Percentiles rank a stretch among this genome's conserved stretches.
phyloP scores from a whole-genome alignment of 2,113 vertebrate genomes.

The Elanus axillaris region DNA sequence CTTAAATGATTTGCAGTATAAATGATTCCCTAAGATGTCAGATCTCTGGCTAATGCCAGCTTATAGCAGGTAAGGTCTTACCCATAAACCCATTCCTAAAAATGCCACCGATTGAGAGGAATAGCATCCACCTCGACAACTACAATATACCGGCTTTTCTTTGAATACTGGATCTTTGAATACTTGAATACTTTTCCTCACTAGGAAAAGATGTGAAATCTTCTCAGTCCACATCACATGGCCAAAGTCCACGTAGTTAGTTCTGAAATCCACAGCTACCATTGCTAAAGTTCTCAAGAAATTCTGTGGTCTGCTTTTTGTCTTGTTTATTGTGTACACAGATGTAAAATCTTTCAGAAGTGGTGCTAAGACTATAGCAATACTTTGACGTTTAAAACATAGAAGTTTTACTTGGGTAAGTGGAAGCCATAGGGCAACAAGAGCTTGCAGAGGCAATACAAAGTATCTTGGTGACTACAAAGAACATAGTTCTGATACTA shows the following conservation, averaged over 20 bases:
- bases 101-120: background rate
- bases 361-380: background rate
- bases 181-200: background rate
- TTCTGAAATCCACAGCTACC: background rate
- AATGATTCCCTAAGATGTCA: background rate
- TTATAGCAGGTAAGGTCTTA: background rate
- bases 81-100: background rate
- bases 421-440: background rate
- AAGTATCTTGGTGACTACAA: background rate
- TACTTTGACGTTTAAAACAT: background rate
- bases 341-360: background rate
- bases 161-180: background rate
- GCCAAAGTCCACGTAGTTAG: background rate
- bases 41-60: background rate
- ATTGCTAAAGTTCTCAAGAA: background rate
- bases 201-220: background rate
- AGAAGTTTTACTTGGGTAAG: background rate
- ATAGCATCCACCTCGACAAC: background rate
- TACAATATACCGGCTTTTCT: background rate
- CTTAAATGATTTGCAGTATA: background rate
- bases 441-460: background rate
- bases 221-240: background rate
- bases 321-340: background rate
- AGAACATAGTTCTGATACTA: background rate
- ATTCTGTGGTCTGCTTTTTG: background rate